Evolutionary conservation across 2,888 invertebrate genomes (phyloP).

Genomic region (Eupeodes latifasciatus): DNA sequence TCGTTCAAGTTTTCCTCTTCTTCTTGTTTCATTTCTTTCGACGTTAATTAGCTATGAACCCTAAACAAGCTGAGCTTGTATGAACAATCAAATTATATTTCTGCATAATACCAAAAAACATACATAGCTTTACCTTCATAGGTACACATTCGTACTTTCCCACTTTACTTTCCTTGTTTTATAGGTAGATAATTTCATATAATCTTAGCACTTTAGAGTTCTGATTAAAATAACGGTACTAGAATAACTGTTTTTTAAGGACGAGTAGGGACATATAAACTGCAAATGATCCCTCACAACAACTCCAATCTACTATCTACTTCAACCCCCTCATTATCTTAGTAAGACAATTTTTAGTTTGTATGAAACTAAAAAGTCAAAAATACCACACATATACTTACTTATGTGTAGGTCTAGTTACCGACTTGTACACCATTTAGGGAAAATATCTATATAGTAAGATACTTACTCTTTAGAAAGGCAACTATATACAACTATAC

Average conservation of each 20-base stretch:
- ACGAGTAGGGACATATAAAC: slow-evolving; percentile 26
- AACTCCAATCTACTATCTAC: slow-evolving; percentile 27
- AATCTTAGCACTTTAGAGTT: slow-evolving; percentile 18
- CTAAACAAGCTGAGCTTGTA: neutral
- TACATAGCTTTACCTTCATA: no score
- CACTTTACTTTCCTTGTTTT: neutral
- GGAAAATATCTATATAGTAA: no score
- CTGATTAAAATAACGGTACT: slow-evolving; percentile 43
- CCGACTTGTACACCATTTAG: no score
- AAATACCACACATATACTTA: slow-evolving; percentile 25
- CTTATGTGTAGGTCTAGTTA: neutral
- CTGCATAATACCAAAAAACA: neutral
- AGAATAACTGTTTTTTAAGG: slow-evolving; percentile 24
- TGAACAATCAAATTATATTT: neutral
- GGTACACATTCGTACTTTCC: no score
- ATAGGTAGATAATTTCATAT: neutral
- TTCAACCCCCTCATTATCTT: slow-evolving; percentile 50
- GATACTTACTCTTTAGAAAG: neutral
- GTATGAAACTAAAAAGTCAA: slow-evolving; percentile 45
- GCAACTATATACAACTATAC: slow-evolving; percentile 1
- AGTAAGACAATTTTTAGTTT: slow-evolving; percentile 53
- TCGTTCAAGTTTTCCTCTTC: no score
- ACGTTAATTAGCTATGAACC: neutral
- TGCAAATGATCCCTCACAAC: slow-evolving; percentile 50
- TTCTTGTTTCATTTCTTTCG: neutral